A percentile compares a stretch with the other conserved stretches of the same genome.
phyloP scores from a whole-genome alignment of 2,113 vertebrate species.

The Polyodon spathula region DNA sequence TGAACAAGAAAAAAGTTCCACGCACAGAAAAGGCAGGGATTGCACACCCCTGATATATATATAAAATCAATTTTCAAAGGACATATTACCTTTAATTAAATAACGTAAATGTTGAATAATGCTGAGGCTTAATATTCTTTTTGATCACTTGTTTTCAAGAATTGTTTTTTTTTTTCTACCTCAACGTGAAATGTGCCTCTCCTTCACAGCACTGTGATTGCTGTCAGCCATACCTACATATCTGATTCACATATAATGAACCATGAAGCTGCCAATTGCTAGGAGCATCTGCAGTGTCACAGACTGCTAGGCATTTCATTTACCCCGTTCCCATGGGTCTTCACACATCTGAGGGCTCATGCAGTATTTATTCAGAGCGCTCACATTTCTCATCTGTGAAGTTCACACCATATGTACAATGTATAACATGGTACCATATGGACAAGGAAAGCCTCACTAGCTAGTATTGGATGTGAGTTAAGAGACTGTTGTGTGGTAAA shows the following conservation, averaged over 20 bases:
- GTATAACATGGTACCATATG: constrained; percentile 29
- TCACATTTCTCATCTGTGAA: constrained; percentile 60
- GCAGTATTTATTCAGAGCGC: constrained; percentile 50
- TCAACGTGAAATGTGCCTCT: constrained; percentile 41
- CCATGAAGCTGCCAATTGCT: constrained; percentile 71
- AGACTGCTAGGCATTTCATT: constrained; percentile 82
- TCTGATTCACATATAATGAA: constrained; percentile 76
- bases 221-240: constrained; percentile 59
- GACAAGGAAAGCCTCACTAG: constrained; percentile 37
- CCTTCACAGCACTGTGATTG: constrained; percentile 47
- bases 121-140: constrained; percentile 1
- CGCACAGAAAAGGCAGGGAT: too few species aligned
- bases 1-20: too few species aligned
- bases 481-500: not conserved
- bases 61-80: too few species aligned
- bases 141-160: constrained; percentile 26
- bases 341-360: constrained; percentile 63
- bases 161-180: constrained; percentile 46
- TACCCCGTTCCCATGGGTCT: constrained; percentile 60
- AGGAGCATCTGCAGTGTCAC: constrained; percentile 70
- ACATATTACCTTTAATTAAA: too few species aligned
- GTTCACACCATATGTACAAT: constrained; percentile 57
- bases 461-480: constrained; percentile 35
- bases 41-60: too few species aligned
- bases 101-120: too few species aligned